Evolutionary conservation across 2,888 invertebrate genomes (phyloP), one percentile per base, ranked within the genome.

Genomic region (Pegoplata infirma): DNA sequence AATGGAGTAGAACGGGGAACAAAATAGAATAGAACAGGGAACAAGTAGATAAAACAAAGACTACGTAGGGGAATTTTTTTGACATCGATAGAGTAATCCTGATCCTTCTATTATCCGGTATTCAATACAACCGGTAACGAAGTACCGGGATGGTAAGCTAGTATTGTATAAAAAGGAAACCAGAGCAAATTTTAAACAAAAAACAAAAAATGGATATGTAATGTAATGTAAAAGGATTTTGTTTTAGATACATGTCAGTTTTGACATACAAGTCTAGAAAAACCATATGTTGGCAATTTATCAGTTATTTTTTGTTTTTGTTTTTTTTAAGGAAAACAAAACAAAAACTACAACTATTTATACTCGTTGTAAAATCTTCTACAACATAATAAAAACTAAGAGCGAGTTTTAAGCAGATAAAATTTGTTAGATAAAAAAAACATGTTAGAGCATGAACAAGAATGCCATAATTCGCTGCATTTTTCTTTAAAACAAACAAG

Each of bases 201-300:
- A 56, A 56, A 28, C n/a, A 36, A 44, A 21, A 61, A 32, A 8
- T 23, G 10, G 10, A 32, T 21, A 61, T 32, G 28, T 32, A 25
- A 16, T 25, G 23, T 49, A 58, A 32, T 36, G 23, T 21, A 36
- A 40, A 69, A 68, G 63, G 47, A 64, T 56, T 61, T 49, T 49
- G 40, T 69, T 58, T n/a, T n/a, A 40, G 14, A 40, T 44, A 7
- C 25, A 69, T 51, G 44, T 64, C 59, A 75, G 49, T 53, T 49
- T 49, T 76, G 68, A 63, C 75, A 76, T 53, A 63, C 55, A 68
- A 63, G 49, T 68, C 68, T 68, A 69, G 49, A 55, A 66, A 58
- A 61, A n/a, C 36, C 75, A 74, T 76, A 76, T 76, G 76, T 80
- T 80, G 76, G 76, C 73, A 76, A 76, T 75, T 79, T 79, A 75